A percentile compares a stretch with the other conserved stretches of the same genome.
These are phyloP conservation scores for Charadrius vociferus DNA, from an alignment of 2,113 vertebrate species.

Conservation along the genomic window DNA sequence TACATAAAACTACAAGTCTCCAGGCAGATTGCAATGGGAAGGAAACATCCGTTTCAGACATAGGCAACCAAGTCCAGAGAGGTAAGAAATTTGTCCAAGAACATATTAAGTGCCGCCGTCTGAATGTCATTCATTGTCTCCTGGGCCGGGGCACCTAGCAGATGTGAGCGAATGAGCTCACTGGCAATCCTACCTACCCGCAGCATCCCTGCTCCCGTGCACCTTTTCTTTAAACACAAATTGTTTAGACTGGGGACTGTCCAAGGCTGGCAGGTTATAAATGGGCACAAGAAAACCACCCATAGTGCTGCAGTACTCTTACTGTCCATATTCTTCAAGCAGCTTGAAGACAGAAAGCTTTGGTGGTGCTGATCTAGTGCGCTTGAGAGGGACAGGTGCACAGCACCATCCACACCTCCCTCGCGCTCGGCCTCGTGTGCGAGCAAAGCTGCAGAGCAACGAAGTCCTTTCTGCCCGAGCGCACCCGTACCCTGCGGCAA, in stretches of 20 bases:
- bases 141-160: background rate
- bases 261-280: background rate
- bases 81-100: background rate
- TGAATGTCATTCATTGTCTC: background rate
- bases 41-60: background rate
- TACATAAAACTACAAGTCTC: background rate
- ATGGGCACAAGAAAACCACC: background rate
- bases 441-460: background rate
- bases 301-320: background rate
- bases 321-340: background rate
- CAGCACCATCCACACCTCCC: background rate
- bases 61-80: background rate
- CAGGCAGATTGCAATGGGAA: background rate
- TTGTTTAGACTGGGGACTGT: background rate
- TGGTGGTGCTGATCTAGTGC: background rate
- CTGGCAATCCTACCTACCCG: background rate
- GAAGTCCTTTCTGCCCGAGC: background rate
- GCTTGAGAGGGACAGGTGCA: background rate
- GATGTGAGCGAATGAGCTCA: background rate
- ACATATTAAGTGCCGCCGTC: background rate
- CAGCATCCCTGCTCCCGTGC: background rate
- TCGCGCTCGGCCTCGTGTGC: background rate
- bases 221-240: background rate
- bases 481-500: constrained; percentile 37
- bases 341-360: background rate